Base-by-base conservation (phyloP, 2,113 vertebrate species). In the Burhinus oedicnemus region DNA sequence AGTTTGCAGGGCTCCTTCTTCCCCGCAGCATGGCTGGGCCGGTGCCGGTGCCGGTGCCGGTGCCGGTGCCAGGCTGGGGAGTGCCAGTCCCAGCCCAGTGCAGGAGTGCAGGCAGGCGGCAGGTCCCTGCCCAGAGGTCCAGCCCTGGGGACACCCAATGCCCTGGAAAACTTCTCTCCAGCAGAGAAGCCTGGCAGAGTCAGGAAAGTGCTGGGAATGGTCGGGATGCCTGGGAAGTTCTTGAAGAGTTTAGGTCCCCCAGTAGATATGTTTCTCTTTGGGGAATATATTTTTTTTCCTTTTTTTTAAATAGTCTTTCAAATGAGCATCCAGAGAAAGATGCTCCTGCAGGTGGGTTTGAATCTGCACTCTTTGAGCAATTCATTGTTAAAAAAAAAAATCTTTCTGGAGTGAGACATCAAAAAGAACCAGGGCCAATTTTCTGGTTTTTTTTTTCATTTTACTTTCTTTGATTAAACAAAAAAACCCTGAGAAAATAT, bases 351-450 rank as follows among this genome's bases (percentile, higher is more conserved):
- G 57, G 58, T 21, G 47, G 51, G 13, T 62, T 75, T 49, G 38
- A 36, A 11, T 14, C 30, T 49, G 16, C 21, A 5, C 7, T 49
- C 29, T 23, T 30, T 0, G 0, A 29, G 51, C 15, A 55, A 7
- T 23, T 62, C 25, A 12, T 36, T 45, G 9, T 11, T 4, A 25
- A 57, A 88, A 34, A 52, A 52, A 87, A 29, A 10, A 5, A 16
- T 21, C 20, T 74, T 4, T 12, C 19, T 58, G 36, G 34, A 78
- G 12, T 7, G 42, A 87, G 45, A 74, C 61, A 65, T 9, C 47
- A 30, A 9, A 65, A 47, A 52, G 8, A 44, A 16, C 2, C 12
- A 13, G 6, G 18, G 23, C 1, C 4, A 6, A 8, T 3, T 21
- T 44, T 29, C 15, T 44, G 49, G 19, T 49, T 44, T 22, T 66